Evolutionary conservation across 2,797 vertebrate species (phyloP).

Genomic region (Orestias chungarensis): DNA sequence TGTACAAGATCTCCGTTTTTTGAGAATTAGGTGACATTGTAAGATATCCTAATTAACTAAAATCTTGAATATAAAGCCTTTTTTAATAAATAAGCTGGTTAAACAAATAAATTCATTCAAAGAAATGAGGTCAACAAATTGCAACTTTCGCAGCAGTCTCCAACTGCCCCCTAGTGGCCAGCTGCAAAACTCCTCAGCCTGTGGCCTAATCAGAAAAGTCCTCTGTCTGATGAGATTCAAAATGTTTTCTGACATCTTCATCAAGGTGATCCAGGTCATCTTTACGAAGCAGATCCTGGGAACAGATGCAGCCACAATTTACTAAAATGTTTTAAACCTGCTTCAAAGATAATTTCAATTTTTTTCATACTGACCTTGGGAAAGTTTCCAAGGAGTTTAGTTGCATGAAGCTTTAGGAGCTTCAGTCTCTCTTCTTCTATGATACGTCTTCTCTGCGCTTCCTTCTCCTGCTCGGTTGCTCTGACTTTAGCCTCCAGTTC

Average conservation of each 20-base stretch:
- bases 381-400: slow-evolving; percentile 89
- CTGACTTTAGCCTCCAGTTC: slow-evolving; percentile 85
- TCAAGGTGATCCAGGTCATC: slow-evolving; percentile 89
- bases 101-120: background rate
- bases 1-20: background rate
- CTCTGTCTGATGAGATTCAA: slow-evolving; percentile 72
- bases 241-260: slow-evolving; percentile 86
- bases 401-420: slow-evolving; percentile 88
- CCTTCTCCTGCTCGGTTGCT: slow-evolving; percentile 79
- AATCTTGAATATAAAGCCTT: background rate
- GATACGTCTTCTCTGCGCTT: slow-evolving; percentile 79
- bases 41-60: too few species aligned
- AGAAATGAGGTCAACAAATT: background rate
- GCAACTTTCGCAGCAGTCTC: background rate
- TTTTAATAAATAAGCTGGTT: background rate
- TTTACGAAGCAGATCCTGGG: slow-evolving; percentile 89
- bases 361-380: slow-evolving; percentile 83
- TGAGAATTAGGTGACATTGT: background rate
- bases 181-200: slow-evolving; percentile 8
- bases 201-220: slow-evolving; percentile 60
- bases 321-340: too few species aligned
- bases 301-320: slow-evolving; percentile 20
- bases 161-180: slow-evolving; percentile 76
- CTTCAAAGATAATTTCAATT: too few species aligned
- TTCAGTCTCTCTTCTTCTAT: slow-evolving; percentile 93